Conservation (phyloP, 2,113 vertebrate genomes). For the Galemys pyrenaicus region DNA sequence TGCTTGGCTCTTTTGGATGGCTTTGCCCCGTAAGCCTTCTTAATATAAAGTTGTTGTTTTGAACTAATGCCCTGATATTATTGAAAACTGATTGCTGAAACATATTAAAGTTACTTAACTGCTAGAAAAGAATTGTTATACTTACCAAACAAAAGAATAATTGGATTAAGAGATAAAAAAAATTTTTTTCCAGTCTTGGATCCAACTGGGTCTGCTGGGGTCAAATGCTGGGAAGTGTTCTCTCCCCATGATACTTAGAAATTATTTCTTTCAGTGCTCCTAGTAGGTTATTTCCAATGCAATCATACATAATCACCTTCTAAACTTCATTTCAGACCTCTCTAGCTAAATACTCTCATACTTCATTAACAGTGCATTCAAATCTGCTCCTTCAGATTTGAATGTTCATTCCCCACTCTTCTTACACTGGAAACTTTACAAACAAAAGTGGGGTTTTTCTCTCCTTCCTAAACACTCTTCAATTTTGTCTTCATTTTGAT, state of each 20-base stretch:
- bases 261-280: neutral
- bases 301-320: neutral
- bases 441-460: neutral
- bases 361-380: neutral
- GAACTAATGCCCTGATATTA: neutral
- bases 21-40: neutral
- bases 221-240: neutral
- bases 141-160: neutral
- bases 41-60: neutral
- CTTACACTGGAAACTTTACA: neutral
- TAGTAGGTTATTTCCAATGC: neutral
- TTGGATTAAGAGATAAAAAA: neutral
- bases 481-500: neutral
- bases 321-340: neutral
- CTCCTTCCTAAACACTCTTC: neutral
- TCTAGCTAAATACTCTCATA: neutral
- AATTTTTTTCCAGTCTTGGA: neutral
- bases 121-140: neutral
- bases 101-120: neutral
- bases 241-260: neutral
- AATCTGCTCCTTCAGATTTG: neutral
- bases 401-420: too few species aligned
- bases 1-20: neutral
- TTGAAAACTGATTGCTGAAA: conserved; percentile 41
- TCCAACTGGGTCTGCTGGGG: neutral